Evolutionary conservation across 2,797 vertebrate genomes (phyloP), one percentile per base, ranked within the genome.

Genomic region (Dendrocincla fuliginosa): DNA sequence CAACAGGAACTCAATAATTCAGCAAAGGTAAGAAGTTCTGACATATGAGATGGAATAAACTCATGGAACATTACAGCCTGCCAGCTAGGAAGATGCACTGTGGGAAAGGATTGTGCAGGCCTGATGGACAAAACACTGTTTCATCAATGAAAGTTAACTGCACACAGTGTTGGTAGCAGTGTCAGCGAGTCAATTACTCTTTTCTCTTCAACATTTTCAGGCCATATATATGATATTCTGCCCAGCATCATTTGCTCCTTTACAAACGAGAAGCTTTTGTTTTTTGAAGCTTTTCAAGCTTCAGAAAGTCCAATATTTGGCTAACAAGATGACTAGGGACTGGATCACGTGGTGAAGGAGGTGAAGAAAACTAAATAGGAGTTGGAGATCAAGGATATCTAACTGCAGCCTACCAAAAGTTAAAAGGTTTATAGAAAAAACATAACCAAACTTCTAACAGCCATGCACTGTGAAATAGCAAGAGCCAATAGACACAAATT

Each of bases 181-280:
- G 10, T 30, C 30, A 80, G 37, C 30, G 64, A 69, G 37, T 65
- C 41, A 64, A 30, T 65, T 60, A 32, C 23, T 68, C 10, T 12
- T 65, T 60, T 75, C 15, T 61, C 15, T 69, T 50, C 77, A 32
- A n/a, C 24, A 17, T 6, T 68, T 65, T 30, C 16, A 60, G 68
- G 11, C 10, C 18, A 20, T 30, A 16, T 49, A 23, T 61, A 5
- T 39, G 20, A 17, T 53, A 18, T 16, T 53, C 24, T 70, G 13
- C 17, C 22, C 24, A 32, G 6, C 67, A 39, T 63, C 1, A 0
- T 15, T 24, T 24, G 30, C 15, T 52, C 16, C 61, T 56, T 4
- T 55, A 87, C 14, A 50, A 55, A 69, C 55, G 37, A 39, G 14
- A 68, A 39, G 39, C 13, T 39, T 15, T 39, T 39, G 14, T 39